Conservation (phyloP, 2,888 invertebrate species). For the Encarsia formosa region DNA sequence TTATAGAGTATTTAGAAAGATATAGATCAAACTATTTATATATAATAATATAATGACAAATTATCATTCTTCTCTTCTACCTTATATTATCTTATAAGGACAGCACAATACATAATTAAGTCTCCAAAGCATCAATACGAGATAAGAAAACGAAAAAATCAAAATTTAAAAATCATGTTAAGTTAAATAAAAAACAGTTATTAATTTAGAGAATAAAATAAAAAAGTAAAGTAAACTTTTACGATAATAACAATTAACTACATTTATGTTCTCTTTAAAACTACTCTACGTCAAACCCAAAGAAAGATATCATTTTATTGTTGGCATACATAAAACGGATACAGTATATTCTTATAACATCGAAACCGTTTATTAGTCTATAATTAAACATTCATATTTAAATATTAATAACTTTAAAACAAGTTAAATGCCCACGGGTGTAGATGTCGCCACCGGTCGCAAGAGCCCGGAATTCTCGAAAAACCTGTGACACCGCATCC, state of each 20-base stretch:
- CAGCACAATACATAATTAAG: too few relatives aligned
- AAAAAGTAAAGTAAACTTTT: neutral
- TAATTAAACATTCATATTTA: neutral
- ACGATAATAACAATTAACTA: conserved; percentile 7
- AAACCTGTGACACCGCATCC: conserved; percentile 1
- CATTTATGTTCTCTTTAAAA: conserved; percentile 6
- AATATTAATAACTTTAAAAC: neutral
- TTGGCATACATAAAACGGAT: conserved; percentile 15
- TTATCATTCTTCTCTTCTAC: too few relatives aligned
- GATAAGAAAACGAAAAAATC: too few relatives aligned
- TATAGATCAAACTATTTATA: too few relatives aligned
- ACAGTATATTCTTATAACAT: neutral
- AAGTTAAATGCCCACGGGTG: conserved; percentile 27
- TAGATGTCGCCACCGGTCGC: conserved; percentile 13
- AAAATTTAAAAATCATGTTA: too few relatives aligned
- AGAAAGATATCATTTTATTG: conserved; percentile 11
- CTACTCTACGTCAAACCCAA: conserved; percentile 17
- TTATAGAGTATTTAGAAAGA: too few relatives aligned
- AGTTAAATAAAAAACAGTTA: too few relatives aligned
- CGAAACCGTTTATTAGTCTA: neutral
- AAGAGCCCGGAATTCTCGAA: conserved; percentile 4
- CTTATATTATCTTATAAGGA: too few relatives aligned
- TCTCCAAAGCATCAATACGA: too few relatives aligned
- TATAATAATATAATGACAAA: too few relatives aligned
- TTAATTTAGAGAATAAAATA: too few relatives aligned